Conservation (phyloP, 2,797 vertebrate genomes). For the Semotilus atromaculatus region DNA sequence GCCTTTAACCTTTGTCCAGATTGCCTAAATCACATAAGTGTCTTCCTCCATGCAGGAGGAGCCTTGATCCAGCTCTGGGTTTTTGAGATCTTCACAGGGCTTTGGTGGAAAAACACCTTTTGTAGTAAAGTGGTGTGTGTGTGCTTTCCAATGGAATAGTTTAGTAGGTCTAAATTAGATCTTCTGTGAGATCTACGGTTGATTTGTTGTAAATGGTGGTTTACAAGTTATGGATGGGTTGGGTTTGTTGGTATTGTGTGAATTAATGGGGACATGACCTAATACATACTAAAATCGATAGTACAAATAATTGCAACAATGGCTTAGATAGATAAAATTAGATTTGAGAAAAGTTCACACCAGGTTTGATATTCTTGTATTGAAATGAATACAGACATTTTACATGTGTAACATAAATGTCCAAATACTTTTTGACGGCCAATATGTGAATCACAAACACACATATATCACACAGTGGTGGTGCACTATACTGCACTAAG, state of each 20-base stretch:
- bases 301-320: not conserved
- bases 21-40: not conserved
- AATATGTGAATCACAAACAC: not conserved
- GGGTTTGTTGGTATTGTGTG: not conserved
- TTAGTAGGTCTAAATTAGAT: not conserved
- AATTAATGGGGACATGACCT: not conserved
- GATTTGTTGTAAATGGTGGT: not conserved
- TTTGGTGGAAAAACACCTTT: not conserved
- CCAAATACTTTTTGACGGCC: not conserved
- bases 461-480: not conserved
- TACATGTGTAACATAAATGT: not conserved
- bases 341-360: not conserved
- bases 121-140: not conserved
- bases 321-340: not conserved
- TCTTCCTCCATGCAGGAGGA: not conserved
- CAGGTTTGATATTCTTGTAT: not conserved
- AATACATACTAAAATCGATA: not conserved
- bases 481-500: not conserved
- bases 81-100: not conserved
- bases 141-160: not conserved
- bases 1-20: constrained; percentile 60
- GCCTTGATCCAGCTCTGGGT: not conserved
- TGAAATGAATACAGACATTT: not conserved
- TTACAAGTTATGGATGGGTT: not conserved
- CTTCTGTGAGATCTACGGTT: not conserved